phyloP scores from a whole-genome alignment of 2,888 invertebrate genomes.

The Coecobrya sp. region DNA sequence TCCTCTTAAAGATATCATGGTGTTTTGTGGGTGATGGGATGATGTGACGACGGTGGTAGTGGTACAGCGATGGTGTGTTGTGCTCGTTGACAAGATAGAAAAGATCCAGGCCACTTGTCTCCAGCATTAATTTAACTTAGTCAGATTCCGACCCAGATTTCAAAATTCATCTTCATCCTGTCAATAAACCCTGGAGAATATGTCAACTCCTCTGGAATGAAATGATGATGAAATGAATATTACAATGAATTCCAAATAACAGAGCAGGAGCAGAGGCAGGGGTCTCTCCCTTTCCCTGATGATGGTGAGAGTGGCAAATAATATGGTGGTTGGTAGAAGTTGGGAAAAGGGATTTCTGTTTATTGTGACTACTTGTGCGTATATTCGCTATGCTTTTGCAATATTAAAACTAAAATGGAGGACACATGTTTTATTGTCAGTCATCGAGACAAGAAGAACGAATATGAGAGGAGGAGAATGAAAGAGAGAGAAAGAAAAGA shows the following conservation, averaged over 20 bases:
- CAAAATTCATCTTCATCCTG: slow-evolving; percentile 81
- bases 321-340: neutral
- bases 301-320: slow-evolving; percentile 18
- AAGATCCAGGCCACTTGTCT: slow-evolving; percentile 77
- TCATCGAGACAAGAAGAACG: slow-evolving; percentile 31
- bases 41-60: slow-evolving; percentile 26
- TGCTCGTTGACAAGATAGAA: slow-evolving; percentile 24
- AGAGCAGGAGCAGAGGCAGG: neutral
- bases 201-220: slow-evolving; percentile 72
- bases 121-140: slow-evolving; percentile 79
- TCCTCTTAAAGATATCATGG: slow-evolving; percentile 41
- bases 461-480: neutral
- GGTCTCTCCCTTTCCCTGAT: slow-evolving; percentile 16
- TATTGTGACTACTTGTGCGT: slow-evolving; percentile 26
- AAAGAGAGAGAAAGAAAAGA: slow-evolving; percentile 35
- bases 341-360: slow-evolving; percentile 38
- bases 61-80: slow-evolving; percentile 12
- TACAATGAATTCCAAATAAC: slow-evolving; percentile 70
- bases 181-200: slow-evolving; percentile 79
- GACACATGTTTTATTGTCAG: slow-evolving; percentile 66
- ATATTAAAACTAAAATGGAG: slow-evolving; percentile 60
- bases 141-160: slow-evolving; percentile 80
- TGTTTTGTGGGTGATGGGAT: slow-evolving; percentile 30
- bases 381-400: slow-evolving; percentile 22
- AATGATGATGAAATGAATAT: slow-evolving; percentile 78